Conservation (phyloP, 1,140 invertebrate genomes). For the Nasonia longicornis region DNA sequence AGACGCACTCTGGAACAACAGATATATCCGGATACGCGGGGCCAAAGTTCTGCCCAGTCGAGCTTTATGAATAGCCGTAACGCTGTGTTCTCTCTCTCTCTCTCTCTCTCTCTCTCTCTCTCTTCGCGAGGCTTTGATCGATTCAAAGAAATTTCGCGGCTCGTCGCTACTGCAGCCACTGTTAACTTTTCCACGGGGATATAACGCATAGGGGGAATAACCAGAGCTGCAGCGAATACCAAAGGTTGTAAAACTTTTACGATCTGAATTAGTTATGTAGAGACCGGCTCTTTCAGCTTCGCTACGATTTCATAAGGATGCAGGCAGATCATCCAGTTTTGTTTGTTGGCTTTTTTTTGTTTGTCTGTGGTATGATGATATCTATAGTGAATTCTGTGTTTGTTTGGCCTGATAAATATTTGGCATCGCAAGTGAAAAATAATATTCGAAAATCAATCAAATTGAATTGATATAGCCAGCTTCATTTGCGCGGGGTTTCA, state of each 20-base stretch:
- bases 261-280: conserved; percentile 6
- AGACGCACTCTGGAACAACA: conserved; percentile 14
- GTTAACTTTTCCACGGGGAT: not conserved
- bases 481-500: no score
- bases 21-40: conserved; percentile 9
- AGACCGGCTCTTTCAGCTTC: not conserved
- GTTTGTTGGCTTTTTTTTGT: not conserved
- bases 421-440: no score
- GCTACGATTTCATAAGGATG: not conserved
- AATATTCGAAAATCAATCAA: no score
- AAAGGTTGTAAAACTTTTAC: conserved; percentile 24
- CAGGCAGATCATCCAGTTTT: no score
- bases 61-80: conserved; percentile 38
- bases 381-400: no score
- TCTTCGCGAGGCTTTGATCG: conserved; percentile 20
- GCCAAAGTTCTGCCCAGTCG: conserved; percentile 17
- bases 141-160: conserved; percentile 29
- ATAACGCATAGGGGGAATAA: not conserved
- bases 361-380: not conserved
- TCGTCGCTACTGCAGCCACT: not conserved
- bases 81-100: not conserved
- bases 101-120: not conserved
- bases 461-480: no score
- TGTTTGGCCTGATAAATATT: no score
- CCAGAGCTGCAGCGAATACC: not conserved